Base-by-base conservation (phyloP, 2,113 vertebrate species). In the Hydrochoerus hydrochaeris region DNA sequence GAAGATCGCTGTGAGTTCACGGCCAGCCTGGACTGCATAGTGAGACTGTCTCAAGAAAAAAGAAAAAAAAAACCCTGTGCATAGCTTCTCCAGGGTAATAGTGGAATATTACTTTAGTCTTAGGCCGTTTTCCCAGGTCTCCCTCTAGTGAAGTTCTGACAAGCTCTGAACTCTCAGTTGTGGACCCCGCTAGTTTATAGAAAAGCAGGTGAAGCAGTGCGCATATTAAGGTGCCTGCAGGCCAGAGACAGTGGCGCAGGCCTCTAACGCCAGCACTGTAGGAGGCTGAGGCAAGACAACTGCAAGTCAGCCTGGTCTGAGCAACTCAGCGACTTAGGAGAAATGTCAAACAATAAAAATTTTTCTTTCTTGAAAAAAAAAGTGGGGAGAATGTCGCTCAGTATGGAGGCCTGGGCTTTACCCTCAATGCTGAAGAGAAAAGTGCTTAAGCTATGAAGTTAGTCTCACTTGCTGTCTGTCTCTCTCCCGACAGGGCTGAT, bases 401-500 rank as follows among this genome's bases (percentile, higher is more conserved):
- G 17, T 52, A 32, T 35, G 46, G 35, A 44, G 30, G 30, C 22
- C 3, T 52, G 77, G 77, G 30, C 54, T 80, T 52, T 19, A 20
- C 35, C 49, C 77, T 52, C 30, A 35, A 11, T 30, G 10, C 46
- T 35, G 17, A 24, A 46, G 24, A 41, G 8, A 41, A 73, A 30
- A 30, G 52, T 46, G 35, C 26, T 60, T 12, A 7, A 71, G 57
- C 77, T 52, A 20, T 85, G 62, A 75, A 90, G 85, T 78, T 91
- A 58, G 81, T 63, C 14, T 90, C 62, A 16, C 58, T 52, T 96
- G 85, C 87, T 88, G 80, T 96, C 41, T 96, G 20, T 19, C 41
- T 71, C 67, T 32, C 58, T 80, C 90, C 62, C 16, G 41, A 90
- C 88, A 99, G 99, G 99, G 38, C 99, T 99, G 49, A 99, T 99